Base-by-base conservation (phyloP, 2,113 vertebrate genomes). In the Cyphomyrus plagiostoma region DNA sequence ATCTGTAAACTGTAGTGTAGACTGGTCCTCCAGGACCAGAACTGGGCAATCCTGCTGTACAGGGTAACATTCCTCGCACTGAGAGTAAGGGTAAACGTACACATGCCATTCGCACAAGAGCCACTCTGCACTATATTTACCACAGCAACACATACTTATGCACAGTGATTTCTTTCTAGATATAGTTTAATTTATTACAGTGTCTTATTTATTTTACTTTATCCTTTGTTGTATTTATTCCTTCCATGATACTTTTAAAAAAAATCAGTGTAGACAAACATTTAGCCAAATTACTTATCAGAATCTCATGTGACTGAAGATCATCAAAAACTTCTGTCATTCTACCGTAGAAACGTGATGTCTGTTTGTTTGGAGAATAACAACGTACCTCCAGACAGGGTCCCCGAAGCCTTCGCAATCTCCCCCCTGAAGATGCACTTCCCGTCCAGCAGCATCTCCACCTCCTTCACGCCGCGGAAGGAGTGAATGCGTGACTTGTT, bases 401-500 rank as follows among this genome's bases (percentile, higher is more conserved):
- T 97, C 88, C 98, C 98, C 0, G 98, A 98, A 17, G 98, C 98
- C 93, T 99, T 99, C n/a, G 98, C 98, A 21, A 99, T 99, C 93
- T 99, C 98, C 53, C 98, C 98, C 89, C 94, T 95, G 92, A 99
- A 99, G 94, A 99, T 97, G 90, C 96, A 96, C 35, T 94, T 94
- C 0, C 95, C 93, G 21, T 99, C 97, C 87, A 99, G 93, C 70
- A 96, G 58, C 94, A 99, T 99, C 53, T 96, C 93, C 87, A 99
- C 94, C 91, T 99, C 98, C 94, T 95, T 97, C 89, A 96, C 97
- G 0, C 98, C 98, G 0, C 98, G 94, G 93, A 98, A 99, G 11
- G 98, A 99, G 92, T 99, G 98, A 46, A 99, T 99, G 35, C 98
- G 97, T 0, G 98, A 99, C 92, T 99, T 99, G 92, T 99, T 99